Evolutionary conservation across 2,113 vertebrate genomes (phyloP), one percentile per base, ranked within the genome.

Genomic region (Myrmophylax atrothorax): DNA sequence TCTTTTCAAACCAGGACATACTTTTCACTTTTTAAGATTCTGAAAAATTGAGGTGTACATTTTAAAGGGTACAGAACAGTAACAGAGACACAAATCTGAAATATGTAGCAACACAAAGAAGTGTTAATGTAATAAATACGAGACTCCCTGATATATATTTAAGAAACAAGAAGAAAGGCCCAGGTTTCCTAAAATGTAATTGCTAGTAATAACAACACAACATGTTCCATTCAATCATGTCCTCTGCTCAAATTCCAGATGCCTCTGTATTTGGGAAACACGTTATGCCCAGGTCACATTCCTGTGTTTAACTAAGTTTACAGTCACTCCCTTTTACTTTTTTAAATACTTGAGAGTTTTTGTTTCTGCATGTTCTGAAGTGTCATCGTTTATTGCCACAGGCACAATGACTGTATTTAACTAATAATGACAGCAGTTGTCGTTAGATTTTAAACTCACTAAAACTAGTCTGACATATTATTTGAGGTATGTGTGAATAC

Each of bases 391-490:
- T 97, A 92, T 95, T 92, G 97, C 98, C 97, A 93, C 53, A 92
- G 97, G 98, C 98, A 90, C 78, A 92, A 97, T 95, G 94, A 87
- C 84, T 97, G 95, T 97, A 98, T 97, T 98, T 98, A 98, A 98
- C 97, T 98, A 97, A 97, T 96, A 97, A 98, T 96, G 97, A 98
- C 98, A 98, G 97, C 84, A 94, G 78, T 96, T 98, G 98, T 98
- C 97, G 98, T 98, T 98, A 98, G 97, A 98, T 98, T 97, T 98
- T 97, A 98, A 98, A 98, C 98, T 98, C 98, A 98, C 98, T 98
- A 98, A 98, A 98, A 98, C 97, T 81, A 98, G 97, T 93, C 95
- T 98, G 98, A 98, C 98, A 98, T 98, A 98, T 98, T 96, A 97
- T 96, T 97, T 98, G 95, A 98, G 98, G 98, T 96, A 98, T 97